Evolutionary conservation across 2,113 vertebrate genomes (phyloP).

Genomic region (Chinchilla lanigera): DNA sequence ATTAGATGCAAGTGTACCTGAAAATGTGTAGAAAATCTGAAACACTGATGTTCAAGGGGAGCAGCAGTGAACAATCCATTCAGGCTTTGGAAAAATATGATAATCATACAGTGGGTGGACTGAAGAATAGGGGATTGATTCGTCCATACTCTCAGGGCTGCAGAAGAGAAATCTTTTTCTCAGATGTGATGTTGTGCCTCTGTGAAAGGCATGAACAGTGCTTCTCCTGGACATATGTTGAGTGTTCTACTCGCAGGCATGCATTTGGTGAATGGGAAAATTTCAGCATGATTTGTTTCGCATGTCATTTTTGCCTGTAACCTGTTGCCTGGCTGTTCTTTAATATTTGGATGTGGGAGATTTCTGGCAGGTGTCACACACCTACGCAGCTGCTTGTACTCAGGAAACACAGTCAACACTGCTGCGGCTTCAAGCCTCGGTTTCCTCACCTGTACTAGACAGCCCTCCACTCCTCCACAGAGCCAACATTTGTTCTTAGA

Average conservation of each 20-base stretch:
- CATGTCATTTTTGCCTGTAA: not conserved
- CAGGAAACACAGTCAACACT: not conserved
- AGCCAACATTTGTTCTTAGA: too few relatives aligned
- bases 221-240: not conserved
- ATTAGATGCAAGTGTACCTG: not conserved
- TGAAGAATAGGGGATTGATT: not conserved
- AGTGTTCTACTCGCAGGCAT: not conserved
- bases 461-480: too few relatives aligned
- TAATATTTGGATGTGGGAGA: not conserved
- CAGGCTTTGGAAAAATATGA: not conserved
- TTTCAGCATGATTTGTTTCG: not conserved
- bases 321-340: not conserved
- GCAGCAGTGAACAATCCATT: not conserved
- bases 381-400: not conserved
- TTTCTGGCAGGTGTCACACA: not conserved
- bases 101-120: not conserved
- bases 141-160: not conserved
- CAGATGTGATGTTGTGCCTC: not conserved
- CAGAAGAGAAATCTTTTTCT: not conserved
- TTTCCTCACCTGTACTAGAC: not conserved
- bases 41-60: not conserved
- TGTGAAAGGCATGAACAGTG: not conserved
- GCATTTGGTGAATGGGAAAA: not conserved
- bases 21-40: not conserved
- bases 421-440: not conserved